These are phyloP conservation scores for Ormia ochracea DNA, from an alignment of 2,888 invertebrate species.

Conservation along the genomic window DNA sequence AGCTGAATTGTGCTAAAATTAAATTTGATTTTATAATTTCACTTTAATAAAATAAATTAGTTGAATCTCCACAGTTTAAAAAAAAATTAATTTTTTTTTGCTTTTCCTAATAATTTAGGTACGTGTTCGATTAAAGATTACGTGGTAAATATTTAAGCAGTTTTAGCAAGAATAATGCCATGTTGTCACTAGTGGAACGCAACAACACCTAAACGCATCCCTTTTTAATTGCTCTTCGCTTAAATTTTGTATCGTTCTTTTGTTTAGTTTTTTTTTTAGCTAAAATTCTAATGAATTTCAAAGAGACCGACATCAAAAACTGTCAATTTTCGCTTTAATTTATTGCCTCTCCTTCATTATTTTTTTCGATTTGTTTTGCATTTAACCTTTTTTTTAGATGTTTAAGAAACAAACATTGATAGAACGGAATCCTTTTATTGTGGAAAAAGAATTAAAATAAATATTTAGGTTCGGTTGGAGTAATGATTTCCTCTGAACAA, in stretches of 20 bases:
- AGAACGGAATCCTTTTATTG: slow-evolving; percentile 1
- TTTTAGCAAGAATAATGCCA: neutral
- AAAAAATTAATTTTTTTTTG: neutral
- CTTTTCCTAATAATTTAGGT: neutral
- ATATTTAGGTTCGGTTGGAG: neutral
- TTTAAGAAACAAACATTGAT: neutral
- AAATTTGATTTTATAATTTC: neutral
- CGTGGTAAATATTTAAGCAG: neutral
- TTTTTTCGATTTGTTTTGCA: neutral
- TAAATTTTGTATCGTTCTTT: neutral
- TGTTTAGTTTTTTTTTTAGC: neutral
- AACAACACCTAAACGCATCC: neutral
- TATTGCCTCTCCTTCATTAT: slow-evolving; percentile 3
- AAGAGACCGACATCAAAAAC: slow-evolving; percentile 53
- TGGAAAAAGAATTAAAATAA: neutral
- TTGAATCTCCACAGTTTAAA: neutral
- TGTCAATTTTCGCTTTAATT: slow-evolving; percentile 39
- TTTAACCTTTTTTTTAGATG: neutral
- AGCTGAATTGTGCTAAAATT: too few relatives aligned
- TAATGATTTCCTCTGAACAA: neutral
- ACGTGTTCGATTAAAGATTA: slow-evolving; percentile 15
- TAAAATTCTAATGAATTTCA: slow-evolving; percentile 58
- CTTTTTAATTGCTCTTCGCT: slow-evolving; percentile 19
- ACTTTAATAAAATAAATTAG: neutral
- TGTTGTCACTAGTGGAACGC: neutral